These are phyloP conservation scores for Pithys albifrons DNA, from an alignment of 2,113 vertebrate species.

Conservation along the genomic window DNA sequence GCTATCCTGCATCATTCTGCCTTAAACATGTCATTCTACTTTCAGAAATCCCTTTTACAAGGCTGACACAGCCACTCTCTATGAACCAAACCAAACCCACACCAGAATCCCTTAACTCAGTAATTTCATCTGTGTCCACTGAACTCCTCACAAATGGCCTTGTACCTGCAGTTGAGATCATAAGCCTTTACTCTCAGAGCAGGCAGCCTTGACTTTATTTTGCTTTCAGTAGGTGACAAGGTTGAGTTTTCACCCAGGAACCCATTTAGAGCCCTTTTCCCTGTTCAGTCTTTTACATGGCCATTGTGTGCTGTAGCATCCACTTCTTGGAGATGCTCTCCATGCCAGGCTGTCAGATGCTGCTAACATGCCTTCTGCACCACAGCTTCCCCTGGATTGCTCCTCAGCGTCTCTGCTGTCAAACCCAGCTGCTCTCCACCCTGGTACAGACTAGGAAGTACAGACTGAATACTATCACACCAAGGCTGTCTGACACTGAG, in stretches of 20 bases:
- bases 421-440: background rate
- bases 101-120: background rate
- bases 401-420: background rate
- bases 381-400: background rate
- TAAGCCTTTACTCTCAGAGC: background rate
- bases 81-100: background rate
- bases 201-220: background rate
- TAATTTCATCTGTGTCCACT: background rate
- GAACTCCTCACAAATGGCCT: background rate
- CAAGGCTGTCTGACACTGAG: background rate
- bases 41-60: background rate
- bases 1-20: background rate
- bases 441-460: background rate
- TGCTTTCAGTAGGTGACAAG: background rate
- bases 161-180: accelerated
- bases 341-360: background rate
- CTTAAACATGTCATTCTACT: background rate
- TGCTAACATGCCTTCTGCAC: background rate
- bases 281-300: background rate
- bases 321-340: background rate
- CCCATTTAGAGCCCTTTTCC: background rate
- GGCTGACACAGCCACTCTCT: background rate
- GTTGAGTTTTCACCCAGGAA: background rate
- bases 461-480: background rate
- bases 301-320: background rate